These are phyloP conservation scores for Pollenia griseotomentosa DNA, from an alignment of 2,888 invertebrate genomes.

Conservation along the genomic window DNA sequence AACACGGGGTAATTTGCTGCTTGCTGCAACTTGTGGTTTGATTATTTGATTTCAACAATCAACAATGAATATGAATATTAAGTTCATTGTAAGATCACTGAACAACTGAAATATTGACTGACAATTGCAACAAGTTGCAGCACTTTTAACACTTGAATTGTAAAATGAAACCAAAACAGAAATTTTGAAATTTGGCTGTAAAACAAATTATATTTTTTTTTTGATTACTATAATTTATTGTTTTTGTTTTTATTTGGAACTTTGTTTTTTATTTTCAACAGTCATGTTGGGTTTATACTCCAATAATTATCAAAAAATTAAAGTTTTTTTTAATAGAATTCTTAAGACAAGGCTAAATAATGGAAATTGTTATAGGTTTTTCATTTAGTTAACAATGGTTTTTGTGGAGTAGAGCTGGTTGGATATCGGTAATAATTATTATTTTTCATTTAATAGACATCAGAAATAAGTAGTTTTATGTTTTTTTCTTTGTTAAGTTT, in stretches of 20 bases:
- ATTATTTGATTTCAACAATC: constrained; percentile 59
- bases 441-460: neutral
- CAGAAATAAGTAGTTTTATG: constrained; percentile 8
- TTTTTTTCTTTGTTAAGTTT: neutral
- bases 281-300: constrained; percentile 58
- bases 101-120: constrained; percentile 54
- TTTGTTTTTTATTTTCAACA: neutral
- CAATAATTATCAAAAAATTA: constrained; percentile 59
- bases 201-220: constrained; percentile 19
- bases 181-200: constrained; percentile 42
- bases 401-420: constrained; percentile 17
- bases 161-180: constrained; percentile 15
- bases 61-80: constrained; percentile 73
- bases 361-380: constrained; percentile 47
- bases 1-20: constrained; percentile 36
- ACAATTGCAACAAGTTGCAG: constrained; percentile 41
- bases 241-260: constrained; percentile 10
- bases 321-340: constrained; percentile 23
- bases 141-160: constrained; percentile 47
- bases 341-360: constrained; percentile 46
- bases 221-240: constrained; percentile 33
- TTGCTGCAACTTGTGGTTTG: constrained; percentile 23
- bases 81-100: constrained; percentile 73
- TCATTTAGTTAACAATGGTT: constrained; percentile 23
- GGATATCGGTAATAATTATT: constrained; percentile 2